Evolutionary conservation across 2,888 invertebrate genomes (phyloP), one percentile per base, ranked within the genome.

Genomic region (Tenthredo distinguenda): DNA sequence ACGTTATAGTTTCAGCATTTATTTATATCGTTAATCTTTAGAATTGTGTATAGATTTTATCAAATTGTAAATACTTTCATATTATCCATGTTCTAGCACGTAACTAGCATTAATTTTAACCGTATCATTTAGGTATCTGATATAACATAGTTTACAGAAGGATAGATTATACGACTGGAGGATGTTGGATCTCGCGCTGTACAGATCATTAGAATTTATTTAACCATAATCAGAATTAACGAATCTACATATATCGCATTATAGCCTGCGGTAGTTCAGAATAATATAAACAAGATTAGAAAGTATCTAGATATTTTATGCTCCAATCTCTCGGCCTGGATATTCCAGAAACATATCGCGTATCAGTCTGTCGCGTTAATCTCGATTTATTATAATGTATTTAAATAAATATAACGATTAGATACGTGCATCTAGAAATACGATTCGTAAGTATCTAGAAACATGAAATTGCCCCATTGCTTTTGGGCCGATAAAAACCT

Each of bases 11-110:
- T 62, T 68, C 31, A 68, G 1, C 18, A 68, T 68, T 68, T 68
- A 68, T 34, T 7, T 9, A 55, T n/a, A n/a, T 55, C 68, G 15
- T 68, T 18, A 18, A 15, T 34, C 31, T 68, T 68, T 68, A 18
- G 34, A 68, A 55, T 55, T 55, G 40, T 74, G 74, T 74, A 74
- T 40, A 74, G 74, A 68, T 34, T 43, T 74, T 40, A 74, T 74
- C 2, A 43, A 47, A 43, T 74, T 74, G 74, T 74, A 74, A 43
- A 74, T 74, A 74, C 2, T 74, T 43, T 43, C 26, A 74, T 74
- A 15, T 43, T 74, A 43, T 43, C 15, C 43, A 21, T 74, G 21
- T 74, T 43, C 12, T 12, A 21, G 2, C 12, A 47, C 47, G 47
- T 47, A 47, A 47, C 4, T 47, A 47, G 12, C 3, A 15, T 47